A percentile compares a stretch with the other conserved stretches of the same genome.
Evolutionary conservation across 2,113 vertebrate species (phyloP).

Genomic region (Cinclus cinclus): DNA sequence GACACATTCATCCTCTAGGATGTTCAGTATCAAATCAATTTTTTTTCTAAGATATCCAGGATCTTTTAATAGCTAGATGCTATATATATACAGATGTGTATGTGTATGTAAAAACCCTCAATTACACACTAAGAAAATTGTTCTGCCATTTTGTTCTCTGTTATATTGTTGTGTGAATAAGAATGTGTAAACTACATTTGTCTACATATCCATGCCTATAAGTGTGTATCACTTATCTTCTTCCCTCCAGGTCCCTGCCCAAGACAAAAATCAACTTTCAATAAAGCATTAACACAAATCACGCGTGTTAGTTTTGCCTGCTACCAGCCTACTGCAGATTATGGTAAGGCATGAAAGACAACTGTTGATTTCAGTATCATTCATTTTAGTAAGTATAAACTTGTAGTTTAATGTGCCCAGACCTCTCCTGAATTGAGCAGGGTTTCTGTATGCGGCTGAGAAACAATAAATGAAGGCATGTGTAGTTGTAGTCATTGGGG

Average conservation of each 20-base stretch:
- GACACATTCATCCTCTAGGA: neutral
- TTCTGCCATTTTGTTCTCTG: neutral
- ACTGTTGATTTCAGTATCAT: neutral
- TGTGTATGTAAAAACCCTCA: neutral
- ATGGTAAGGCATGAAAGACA: slow-evolving; percentile 47
- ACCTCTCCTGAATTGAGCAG: neutral
- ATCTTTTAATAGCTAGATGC: neutral
- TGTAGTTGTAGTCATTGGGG: neutral
- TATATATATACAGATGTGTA: fast-evolving
- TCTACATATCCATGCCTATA: neutral
- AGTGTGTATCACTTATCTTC: neutral
- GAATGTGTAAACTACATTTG: neutral
- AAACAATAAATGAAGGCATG: neutral
- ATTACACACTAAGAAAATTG: neutral
- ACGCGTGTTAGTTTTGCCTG: slow-evolving; percentile 52
- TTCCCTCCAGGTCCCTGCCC: neutral
- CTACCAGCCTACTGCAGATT: slow-evolving; percentile 48
- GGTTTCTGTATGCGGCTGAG: neutral
- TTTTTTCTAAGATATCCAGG: neutral
- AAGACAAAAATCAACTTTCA: slow-evolving; percentile 63
- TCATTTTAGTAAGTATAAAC: neutral
- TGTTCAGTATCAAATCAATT: fast-evolving
- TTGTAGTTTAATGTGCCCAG: neutral
- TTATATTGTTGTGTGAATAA: neutral
- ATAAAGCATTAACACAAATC: neutral